Conservation (phyloP, 2,797 vertebrate species). For the Melanotaenia boesemani region DNA sequence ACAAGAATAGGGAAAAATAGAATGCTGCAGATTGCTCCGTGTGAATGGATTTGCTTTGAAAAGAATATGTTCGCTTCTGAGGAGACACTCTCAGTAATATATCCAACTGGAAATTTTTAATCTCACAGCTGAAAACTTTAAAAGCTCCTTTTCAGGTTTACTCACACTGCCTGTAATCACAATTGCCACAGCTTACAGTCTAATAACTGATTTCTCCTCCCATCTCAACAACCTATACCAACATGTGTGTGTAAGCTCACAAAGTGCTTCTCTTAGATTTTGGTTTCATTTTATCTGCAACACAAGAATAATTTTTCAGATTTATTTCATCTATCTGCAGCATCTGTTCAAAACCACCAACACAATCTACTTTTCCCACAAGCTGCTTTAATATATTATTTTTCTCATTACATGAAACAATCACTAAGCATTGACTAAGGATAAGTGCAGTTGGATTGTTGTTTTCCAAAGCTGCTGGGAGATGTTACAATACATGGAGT, state of each 20-base stretch:
- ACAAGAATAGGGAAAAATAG: conserved; percentile 78
- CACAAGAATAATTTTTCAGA: conserved; percentile 8
- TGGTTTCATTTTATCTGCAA: conserved; percentile 8
- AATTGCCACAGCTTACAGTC: conserved; percentile 63
- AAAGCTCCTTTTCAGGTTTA: conserved; percentile 75
- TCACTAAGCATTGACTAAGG: conserved; percentile 58
- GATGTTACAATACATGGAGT: conserved; percentile 68
- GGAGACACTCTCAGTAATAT: conserved; percentile 71
- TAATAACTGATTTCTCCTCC: conserved; percentile 58
- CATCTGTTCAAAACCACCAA: conserved; percentile 21
- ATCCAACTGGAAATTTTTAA: conserved; percentile 82
- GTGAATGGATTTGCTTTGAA: conserved; percentile 83
- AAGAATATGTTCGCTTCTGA: conserved; percentile 74
- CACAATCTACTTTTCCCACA: conserved; percentile 13
- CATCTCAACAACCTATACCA: conserved; percentile 36
- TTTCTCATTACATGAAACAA: conserved; percentile 57
- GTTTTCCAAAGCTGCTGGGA: conserved; percentile 68
- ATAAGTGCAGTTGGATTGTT: conserved; percentile 63
- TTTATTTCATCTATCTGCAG: conserved; percentile 12
- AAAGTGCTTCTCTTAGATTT: conserved; percentile 6
- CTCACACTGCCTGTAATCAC: conserved; percentile 65
- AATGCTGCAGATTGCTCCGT: conserved; percentile 72
- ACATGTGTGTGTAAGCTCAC: conserved; percentile 42
- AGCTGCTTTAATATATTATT: conserved; percentile 41
- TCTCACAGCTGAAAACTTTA: conserved; percentile 84